These are phyloP conservation scores for Cynopterus sphinx DNA, from an alignment of 2,797 vertebrate species.

Conservation along the genomic window DNA sequence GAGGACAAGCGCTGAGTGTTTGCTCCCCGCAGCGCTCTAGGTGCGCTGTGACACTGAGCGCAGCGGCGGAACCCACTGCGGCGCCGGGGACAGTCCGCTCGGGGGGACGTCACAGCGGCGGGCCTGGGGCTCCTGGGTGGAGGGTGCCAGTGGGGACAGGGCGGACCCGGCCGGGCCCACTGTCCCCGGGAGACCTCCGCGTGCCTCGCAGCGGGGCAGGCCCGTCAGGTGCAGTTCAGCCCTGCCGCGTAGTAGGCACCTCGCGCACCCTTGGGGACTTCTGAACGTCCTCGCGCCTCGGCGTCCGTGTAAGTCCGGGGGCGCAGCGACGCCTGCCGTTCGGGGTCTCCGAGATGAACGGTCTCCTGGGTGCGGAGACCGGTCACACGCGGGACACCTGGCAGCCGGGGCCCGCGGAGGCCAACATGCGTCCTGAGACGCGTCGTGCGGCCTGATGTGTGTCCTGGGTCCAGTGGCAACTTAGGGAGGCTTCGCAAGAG, in stretches of 20 bases:
- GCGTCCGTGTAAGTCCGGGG: not conserved
- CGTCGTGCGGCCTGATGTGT: not conserved
- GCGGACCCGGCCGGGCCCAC: not conserved
- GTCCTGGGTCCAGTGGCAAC: not conserved
- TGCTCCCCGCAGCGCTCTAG: too few relatives aligned
- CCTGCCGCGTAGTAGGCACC: too few relatives aligned
- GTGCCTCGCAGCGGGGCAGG: rapidly evolving
- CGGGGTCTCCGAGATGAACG: not conserved
- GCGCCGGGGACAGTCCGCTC: not conserved
- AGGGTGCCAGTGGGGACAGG: not conserved
- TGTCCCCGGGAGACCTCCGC: not conserved
- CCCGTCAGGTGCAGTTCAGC: not conserved
- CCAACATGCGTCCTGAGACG: not conserved
- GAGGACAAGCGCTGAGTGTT: rapidly evolving
- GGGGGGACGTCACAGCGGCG: not conserved
- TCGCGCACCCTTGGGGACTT: not conserved
- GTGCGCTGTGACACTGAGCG: too few relatives aligned
- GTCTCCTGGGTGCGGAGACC: not conserved
- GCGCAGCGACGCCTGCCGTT: not conserved
- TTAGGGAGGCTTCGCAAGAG: too few relatives aligned
- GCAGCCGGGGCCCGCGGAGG: rapidly evolving
- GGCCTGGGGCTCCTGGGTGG: not conserved
- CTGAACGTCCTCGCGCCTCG: not conserved
- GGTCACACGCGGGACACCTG: not conserved
- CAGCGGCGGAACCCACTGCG: not conserved